These are phyloP conservation scores for Cariama cristata DNA, from an alignment of 2,113 vertebrate species.

Conservation along the genomic window DNA sequence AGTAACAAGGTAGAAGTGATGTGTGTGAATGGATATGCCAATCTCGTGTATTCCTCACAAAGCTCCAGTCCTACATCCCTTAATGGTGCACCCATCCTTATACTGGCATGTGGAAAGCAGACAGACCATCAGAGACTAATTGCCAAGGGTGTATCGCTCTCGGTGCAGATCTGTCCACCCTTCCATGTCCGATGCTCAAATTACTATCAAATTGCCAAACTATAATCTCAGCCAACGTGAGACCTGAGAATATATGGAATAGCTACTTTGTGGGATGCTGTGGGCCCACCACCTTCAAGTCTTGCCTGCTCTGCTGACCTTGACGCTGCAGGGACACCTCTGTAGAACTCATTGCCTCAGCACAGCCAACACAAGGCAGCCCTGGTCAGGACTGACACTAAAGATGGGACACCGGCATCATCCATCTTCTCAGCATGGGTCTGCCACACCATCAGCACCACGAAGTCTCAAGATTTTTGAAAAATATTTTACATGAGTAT, in stretches of 20 bases:
- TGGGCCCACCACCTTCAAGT: too few species aligned
- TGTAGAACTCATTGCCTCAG: background rate
- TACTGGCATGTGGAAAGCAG: rapidly evolving
- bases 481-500: background rate
- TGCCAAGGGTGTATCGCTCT: background rate
- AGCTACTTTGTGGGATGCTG: background rate
- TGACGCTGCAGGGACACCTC: background rate
- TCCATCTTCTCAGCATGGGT: background rate
- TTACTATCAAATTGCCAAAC: background rate
- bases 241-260: rapidly evolving
- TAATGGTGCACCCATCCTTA: background rate
- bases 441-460: background rate
- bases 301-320: background rate
- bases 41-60: background rate
- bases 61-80: background rate
- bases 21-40: rapidly evolving
- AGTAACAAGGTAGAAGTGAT: too few species aligned
- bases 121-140: background rate
- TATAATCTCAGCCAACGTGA: rapidly evolving
- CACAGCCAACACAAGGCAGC: background rate
- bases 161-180: rapidly evolving
- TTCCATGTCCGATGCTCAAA: rapidly evolving
- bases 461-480: background rate
- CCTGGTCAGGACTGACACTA: background rate
- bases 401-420: background rate